These are phyloP conservation scores for Pampusana beccarii DNA, from an alignment of 2,113 vertebrate species.

Conservation along the genomic window DNA sequence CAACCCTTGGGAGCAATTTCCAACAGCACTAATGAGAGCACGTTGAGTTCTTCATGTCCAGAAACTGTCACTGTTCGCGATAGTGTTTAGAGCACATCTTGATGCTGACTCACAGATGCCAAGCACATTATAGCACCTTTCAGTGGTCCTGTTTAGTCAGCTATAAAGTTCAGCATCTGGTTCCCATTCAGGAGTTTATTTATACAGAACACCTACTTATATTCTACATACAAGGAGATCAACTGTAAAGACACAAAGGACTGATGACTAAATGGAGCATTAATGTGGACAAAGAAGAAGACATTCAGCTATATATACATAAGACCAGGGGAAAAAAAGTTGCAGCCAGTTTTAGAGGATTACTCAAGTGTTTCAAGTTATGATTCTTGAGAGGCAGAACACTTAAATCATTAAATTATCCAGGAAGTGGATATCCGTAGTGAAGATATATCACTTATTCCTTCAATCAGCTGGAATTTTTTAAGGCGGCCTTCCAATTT, in stretches of 20 bases:
- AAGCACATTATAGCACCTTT: background rate
- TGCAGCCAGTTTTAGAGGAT: background rate
- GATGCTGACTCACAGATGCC: slow-evolving; percentile 30
- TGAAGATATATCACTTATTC: background rate
- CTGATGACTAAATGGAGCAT: background rate
- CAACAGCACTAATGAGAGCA: background rate
- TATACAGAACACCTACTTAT: background rate
- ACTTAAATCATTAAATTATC: background rate
- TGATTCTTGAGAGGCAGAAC: background rate
- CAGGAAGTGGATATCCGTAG: background rate
- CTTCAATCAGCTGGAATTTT: background rate
- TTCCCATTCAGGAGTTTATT: background rate
- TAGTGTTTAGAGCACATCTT: slow-evolving; percentile 7
- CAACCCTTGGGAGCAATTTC: slow-evolving; percentile 39
- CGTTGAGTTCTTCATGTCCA: slow-evolving; percentile 12
- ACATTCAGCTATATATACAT: background rate
- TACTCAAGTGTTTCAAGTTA: background rate
- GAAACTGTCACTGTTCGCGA: background rate
- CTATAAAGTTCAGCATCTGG: slow-evolving; percentile 31
- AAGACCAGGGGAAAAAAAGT: background rate
- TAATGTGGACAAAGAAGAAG: background rate
- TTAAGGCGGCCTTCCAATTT: background rate
- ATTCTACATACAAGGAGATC: background rate
- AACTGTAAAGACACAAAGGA: background rate
- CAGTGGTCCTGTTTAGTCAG: slow-evolving; percentile 13